phyloP scores from a whole-genome alignment of 37 sponge, comb jelly and placozoan genomes.

The Oscarella lobularis region DNA sequence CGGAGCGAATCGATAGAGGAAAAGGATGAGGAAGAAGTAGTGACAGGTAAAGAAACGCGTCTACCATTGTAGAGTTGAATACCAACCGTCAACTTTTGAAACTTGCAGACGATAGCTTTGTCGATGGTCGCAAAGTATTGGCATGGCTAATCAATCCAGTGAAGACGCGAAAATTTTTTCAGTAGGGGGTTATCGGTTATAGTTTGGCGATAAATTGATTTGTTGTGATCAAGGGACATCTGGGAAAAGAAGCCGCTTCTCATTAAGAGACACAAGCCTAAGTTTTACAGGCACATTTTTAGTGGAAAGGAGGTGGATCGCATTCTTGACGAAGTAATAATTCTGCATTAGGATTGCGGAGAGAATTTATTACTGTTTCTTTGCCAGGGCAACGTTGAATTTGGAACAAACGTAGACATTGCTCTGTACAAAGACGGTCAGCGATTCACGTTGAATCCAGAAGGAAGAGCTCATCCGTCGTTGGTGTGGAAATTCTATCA shows the following conservation, averaged over 20 bases:
- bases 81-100: too few relatives aligned
- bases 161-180: conserved; percentile 46
- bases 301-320: conserved; percentile 60
- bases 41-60: neutral
- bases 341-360: neutral
- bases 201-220: conserved; percentile 2
- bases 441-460: conserved; percentile 68
- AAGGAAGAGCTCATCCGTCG: conserved; percentile 54
- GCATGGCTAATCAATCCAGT: conserved; percentile 61
- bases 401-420: conserved; percentile 67
- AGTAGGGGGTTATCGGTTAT: conserved; percentile 21
- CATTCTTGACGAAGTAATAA: conserved; percentile 62
- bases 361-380: neutral
- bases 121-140: conserved; percentile 54
- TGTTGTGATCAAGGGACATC: conserved; percentile 29
- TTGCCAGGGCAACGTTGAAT: conserved; percentile 57
- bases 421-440: conserved; percentile 67
- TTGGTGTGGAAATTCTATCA: conserved; percentile 68
- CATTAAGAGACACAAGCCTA: conserved; percentile 27
- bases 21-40: neutral
- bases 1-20: neutral
- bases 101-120: conserved; percentile 59
- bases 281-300: conserved; percentile 70
- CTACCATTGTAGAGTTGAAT: too few relatives aligned
- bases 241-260: conserved; percentile 87